phyloP scores from a whole-genome alignment of 2,797 vertebrate genomes.

The Myripristis jacobus region DNA sequence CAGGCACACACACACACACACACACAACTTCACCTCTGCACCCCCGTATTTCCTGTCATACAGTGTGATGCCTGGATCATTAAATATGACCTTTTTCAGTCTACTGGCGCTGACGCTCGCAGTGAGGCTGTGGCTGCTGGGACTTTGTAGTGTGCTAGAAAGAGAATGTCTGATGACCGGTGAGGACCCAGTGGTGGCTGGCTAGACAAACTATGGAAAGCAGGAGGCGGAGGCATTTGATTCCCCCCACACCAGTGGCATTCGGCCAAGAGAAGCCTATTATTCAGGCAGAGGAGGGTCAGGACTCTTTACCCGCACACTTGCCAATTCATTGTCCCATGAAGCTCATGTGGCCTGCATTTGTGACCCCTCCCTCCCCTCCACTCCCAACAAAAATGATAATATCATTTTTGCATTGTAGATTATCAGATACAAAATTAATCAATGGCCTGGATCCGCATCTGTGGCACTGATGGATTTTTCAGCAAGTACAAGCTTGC shows the following conservation, averaged over 20 bases:
- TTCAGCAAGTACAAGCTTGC: background rate
- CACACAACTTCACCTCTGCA: conserved; percentile 34
- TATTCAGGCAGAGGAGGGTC: conserved; percentile 20
- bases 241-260: conserved; percentile 33
- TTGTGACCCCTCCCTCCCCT: background rate
- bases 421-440: conserved; percentile 1
- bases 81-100: conserved; percentile 77
- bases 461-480: background rate
- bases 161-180: conserved; percentile 79
- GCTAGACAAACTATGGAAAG: conserved; percentile 43
- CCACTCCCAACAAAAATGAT: background rate
- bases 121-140: conserved; percentile 28
- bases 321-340: background rate
- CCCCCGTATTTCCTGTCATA: conserved; percentile 45
- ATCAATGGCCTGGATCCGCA: background rate
- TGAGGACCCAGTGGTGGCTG: conserved; percentile 47
- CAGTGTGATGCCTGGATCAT: conserved; percentile 68
- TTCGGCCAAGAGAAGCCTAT: conserved; percentile 47
- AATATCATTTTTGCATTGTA: background rate
- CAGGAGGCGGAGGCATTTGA: conserved; percentile 38
- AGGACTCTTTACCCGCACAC: conserved; percentile 17
- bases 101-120: conserved; percentile 59
- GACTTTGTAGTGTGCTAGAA: conserved; percentile 77
- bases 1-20: conserved; percentile 32
- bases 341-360: background rate